Evolutionary conservation across 2,888 invertebrate genomes (phyloP).

Genomic region (Cerceris rybyensis): DNA sequence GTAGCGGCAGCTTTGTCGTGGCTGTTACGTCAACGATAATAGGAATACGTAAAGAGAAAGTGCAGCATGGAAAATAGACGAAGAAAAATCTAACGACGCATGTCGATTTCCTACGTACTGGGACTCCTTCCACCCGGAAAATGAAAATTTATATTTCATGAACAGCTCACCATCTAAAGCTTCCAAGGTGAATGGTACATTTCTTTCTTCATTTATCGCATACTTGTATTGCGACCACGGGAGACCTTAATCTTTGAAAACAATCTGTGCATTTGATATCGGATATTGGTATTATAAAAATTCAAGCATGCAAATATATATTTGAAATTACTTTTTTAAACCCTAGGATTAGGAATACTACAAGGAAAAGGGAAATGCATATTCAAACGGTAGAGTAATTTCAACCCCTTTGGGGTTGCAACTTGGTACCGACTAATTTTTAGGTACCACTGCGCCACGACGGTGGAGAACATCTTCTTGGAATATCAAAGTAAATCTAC

Average conservation of each 20-base stretch:
- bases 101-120: not conserved
- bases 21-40: not conserved
- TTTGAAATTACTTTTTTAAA: too few species aligned
- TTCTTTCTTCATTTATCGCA: not conserved
- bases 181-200: not conserved
- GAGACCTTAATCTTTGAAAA: too few species aligned
- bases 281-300: not conserved
- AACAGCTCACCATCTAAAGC: not conserved
- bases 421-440: too few species aligned
- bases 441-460: too few species aligned
- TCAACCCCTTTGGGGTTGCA: too few species aligned
- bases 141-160: conserved; percentile 13
- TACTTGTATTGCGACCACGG: not conserved
- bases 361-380: not conserved
- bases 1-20: not conserved
- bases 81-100: conserved; percentile 11
- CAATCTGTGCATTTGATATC: not conserved
- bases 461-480: too few species aligned
- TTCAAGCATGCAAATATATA: not conserved
- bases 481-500: too few species aligned
- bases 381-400: too few species aligned
- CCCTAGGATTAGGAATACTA: not conserved
- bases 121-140: not conserved
- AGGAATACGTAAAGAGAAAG: conserved; percentile 6
- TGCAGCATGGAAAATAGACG: conserved; percentile 13